Conservation (phyloP, 1,140 invertebrate species). For the Tetramorium simillimum region DNA sequence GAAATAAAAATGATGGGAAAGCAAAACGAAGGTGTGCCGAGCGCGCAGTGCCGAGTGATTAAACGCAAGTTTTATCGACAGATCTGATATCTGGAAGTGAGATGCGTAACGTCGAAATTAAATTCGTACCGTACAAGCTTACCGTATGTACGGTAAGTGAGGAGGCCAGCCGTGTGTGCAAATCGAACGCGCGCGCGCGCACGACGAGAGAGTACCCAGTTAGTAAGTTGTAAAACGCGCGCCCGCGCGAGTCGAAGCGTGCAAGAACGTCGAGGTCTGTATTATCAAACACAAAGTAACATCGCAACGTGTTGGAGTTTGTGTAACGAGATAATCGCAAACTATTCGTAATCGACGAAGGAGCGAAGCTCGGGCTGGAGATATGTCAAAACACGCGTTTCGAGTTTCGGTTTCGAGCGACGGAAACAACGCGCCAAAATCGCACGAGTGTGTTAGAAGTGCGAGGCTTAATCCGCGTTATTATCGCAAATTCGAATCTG, state of each 20-base stretch:
- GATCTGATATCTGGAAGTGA: constrained; percentile 40
- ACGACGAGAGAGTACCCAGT: constrained; percentile 8
- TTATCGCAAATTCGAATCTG: constrained; percentile 34
- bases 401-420: not conserved
- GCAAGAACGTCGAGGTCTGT: constrained; percentile 28
- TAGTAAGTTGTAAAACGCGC: constrained; percentile 44
- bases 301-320: constrained; percentile 33
- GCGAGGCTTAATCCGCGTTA: constrained; percentile 36
- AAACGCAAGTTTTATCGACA: constrained; percentile 56
- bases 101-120: constrained; percentile 57
- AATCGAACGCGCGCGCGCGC: constrained; percentile 11
- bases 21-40: constrained; percentile 56
- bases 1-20: constrained; percentile 44
- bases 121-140: constrained; percentile 18
- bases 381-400: constrained; percentile 35
- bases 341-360: constrained; percentile 38
- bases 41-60: constrained; percentile 38
- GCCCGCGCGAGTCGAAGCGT: too few relatives aligned
- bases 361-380: not conserved
- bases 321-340: constrained; percentile 41
- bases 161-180: constrained; percentile 13
- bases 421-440: constrained; percentile 32
- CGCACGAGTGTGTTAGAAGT: constrained; percentile 18
- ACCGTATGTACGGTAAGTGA: not conserved
- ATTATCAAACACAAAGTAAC: constrained; percentile 37